phyloP scores from a whole-genome alignment of 2,797 vertebrate genomes.

The Sorex maritimensis region DNA sequence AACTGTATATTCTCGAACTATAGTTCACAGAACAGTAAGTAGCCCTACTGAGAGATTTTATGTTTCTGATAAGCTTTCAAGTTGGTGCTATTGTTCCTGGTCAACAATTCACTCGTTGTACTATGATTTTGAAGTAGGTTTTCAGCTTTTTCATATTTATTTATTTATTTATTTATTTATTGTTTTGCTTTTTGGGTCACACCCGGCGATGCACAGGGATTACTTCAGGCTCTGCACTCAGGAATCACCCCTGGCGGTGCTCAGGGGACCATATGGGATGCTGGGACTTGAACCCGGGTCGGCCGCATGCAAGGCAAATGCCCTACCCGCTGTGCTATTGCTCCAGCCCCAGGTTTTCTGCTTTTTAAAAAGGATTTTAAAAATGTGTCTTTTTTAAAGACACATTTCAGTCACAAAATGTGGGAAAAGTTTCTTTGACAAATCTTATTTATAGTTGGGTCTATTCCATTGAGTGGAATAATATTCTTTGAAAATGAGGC shows the following conservation, averaged over 20 bases:
- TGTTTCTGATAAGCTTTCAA: slow-evolving; percentile 21
- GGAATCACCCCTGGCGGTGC: no score
- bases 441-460: neutral
- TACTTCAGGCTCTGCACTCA: no score
- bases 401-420: neutral
- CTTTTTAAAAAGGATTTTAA: neutral
- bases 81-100: neutral
- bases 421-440: neutral
- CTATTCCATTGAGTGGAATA: neutral
- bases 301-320: no score
- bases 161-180: no score
- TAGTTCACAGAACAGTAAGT: neutral
- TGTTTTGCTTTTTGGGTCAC: no score
- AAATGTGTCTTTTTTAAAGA: no score
- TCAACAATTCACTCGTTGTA: neutral
- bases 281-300: no score
- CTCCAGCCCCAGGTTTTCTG: no score
- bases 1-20: neutral
- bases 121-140: slow-evolving; percentile 11
- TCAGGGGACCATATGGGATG: no score
- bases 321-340: no score
- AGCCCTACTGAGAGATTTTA: neutral
- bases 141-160: no score
- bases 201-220: no score
- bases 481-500: slow-evolving; percentile 49